A percentile compares a stretch with the other conserved stretches of the same genome.
Conservation (phyloP, 2,113 vertebrate species). For the Scomber colias region DNA sequence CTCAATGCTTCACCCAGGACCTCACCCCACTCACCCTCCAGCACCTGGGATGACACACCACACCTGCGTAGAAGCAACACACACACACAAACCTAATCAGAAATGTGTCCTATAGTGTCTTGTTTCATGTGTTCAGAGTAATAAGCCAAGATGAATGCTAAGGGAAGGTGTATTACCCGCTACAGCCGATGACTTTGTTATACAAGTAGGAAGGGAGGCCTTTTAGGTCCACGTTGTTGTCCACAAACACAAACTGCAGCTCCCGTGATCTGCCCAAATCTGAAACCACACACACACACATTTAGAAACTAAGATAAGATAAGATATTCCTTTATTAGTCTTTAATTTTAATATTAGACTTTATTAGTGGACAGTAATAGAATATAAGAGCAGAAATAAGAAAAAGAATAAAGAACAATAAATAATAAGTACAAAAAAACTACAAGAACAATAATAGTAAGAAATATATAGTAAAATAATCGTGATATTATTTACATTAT, state of each 20-base stretch:
- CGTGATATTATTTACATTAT: too few relatives aligned
- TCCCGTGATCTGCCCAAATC: conserved; percentile 96
- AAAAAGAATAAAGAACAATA: too few relatives aligned
- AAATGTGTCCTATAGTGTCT: too few relatives aligned
- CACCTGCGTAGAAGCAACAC: conserved; percentile 84
- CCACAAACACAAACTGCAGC: conserved; percentile 97
- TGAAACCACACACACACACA: conserved; percentile 69
- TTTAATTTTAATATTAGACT: too few relatives aligned
- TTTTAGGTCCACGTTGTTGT: conserved; percentile 93
- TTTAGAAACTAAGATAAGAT: neutral
- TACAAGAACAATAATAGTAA: too few relatives aligned
- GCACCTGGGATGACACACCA: conserved; percentile 86
- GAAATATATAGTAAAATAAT: too few relatives aligned
- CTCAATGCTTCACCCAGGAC: conserved; percentile 86
- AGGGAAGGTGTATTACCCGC: conserved; percentile 81
- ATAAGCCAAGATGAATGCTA: too few relatives aligned
- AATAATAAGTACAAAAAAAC: too few relatives aligned
- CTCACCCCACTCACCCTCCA: conserved; percentile 85
- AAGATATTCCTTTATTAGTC: too few relatives aligned
- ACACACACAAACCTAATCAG: neutral
- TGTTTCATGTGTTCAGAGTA: too few relatives aligned
- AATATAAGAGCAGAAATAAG: too few relatives aligned
- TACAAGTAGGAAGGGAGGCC: conserved; percentile 95
- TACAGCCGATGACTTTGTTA: conserved; percentile 97
- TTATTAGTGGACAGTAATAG: too few relatives aligned